Evolutionary conservation across 2,797 vertebrate genomes (phyloP).

Genomic region (Leuciscus waleckii): DNA sequence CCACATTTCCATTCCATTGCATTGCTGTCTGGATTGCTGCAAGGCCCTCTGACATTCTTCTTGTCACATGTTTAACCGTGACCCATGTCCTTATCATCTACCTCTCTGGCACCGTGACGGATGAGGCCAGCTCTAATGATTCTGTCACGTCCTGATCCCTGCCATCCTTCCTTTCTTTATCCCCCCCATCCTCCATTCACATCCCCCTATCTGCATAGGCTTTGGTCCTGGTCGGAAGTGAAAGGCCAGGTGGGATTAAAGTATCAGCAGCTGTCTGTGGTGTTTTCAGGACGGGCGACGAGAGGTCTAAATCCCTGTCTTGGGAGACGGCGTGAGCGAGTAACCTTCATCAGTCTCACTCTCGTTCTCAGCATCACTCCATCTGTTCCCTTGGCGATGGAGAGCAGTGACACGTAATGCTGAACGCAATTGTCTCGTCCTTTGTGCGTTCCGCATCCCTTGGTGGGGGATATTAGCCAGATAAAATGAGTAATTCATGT

Average conservation of each 20-base stretch:
- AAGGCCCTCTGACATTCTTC: conserved; percentile 19
- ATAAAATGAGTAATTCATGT: conserved; percentile 63
- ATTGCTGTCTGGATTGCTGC: not conserved
- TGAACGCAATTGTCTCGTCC: conserved; percentile 77
- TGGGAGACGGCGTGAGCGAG: conserved; percentile 62
- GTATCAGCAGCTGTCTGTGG: conserved; percentile 72
- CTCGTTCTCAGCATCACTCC: conserved; percentile 57
- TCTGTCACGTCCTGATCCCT: conserved; percentile 66
- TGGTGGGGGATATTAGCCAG: conserved; percentile 65
- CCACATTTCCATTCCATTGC: not conserved
- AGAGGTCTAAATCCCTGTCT: conserved; percentile 78
- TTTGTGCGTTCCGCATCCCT: conserved; percentile 58
- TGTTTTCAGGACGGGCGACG: conserved; percentile 65
- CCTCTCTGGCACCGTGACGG: conserved; percentile 42
- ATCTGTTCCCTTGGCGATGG: conserved; percentile 69
- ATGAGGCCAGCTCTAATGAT: conserved; percentile 65
- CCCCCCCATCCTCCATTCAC: conserved; percentile 70
- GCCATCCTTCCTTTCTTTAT: conserved; percentile 59
- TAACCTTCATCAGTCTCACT: conserved; percentile 79
- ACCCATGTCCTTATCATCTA: conserved; percentile 26
- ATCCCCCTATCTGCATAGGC: conserved; percentile 70
- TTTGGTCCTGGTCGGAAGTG: conserved; percentile 58
- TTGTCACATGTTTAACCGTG: conserved; percentile 3
- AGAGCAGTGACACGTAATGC: conserved; percentile 70
- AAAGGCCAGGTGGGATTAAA: conserved; percentile 83